Conservation (phyloP, 2,888 invertebrate species). For the Parasteatoda lunata region DNA sequence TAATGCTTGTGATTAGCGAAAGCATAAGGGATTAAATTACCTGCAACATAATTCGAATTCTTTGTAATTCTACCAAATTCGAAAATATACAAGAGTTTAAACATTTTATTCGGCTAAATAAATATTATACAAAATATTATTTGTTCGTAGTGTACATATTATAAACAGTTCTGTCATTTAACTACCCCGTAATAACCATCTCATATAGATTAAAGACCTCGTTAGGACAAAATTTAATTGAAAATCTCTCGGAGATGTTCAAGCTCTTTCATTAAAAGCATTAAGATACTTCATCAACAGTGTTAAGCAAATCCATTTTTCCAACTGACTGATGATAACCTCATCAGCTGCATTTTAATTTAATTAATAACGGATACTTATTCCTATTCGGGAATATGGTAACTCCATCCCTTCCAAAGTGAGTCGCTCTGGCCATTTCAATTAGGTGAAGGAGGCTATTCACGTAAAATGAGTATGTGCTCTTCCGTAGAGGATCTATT, state of each 20-base stretch:
- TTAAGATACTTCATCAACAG: too few relatives aligned
- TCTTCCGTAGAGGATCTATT: background rate
- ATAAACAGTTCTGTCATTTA: too few relatives aligned
- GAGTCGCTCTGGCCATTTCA: conserved; percentile 17
- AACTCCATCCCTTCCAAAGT: background rate
- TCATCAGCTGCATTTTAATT: background rate
- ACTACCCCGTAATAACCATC: background rate
- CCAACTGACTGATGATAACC: background rate
- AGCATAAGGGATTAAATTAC: too few relatives aligned
- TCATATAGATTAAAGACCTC: background rate
- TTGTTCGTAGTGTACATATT: too few relatives aligned
- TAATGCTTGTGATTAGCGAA: too few relatives aligned
- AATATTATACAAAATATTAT: too few relatives aligned
- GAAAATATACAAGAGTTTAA: too few relatives aligned
- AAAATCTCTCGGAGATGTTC: too few relatives aligned
- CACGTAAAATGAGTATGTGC: conserved; percentile 5
- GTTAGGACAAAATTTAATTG: background rate
- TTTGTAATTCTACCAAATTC: too few relatives aligned
- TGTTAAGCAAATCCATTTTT: background rate
- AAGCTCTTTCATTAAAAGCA: too few relatives aligned
- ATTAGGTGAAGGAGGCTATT: conserved; percentile 23
- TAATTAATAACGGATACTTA: background rate
- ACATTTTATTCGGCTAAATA: too few relatives aligned
- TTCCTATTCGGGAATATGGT: background rate
- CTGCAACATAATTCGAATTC: too few relatives aligned